Evolutionary conservation across 2,797 vertebrate species (phyloP).

Genomic region (Sylvilagus floridanus): DNA sequence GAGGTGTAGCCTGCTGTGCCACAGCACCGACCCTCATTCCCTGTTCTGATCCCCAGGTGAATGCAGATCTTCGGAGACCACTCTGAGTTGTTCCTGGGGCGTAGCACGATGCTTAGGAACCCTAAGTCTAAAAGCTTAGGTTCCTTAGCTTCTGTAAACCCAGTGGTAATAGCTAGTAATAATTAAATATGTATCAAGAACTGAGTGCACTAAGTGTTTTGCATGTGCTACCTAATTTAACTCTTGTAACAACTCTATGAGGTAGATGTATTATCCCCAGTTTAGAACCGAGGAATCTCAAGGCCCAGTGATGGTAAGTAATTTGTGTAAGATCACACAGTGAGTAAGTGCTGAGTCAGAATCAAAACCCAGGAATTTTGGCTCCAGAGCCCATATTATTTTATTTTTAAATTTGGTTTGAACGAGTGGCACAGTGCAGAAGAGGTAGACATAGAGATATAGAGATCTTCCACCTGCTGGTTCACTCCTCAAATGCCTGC

Average conservation of each 20-base stretch:
- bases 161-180: background rate
- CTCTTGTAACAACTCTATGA: background rate
- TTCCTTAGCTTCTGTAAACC: background rate
- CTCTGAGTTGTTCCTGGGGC: background rate
- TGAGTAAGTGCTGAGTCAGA: background rate
- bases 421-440: too few relatives aligned
- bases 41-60: conserved; percentile 32
- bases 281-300: background rate
- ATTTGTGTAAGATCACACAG: background rate
- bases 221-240: background rate
- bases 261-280: background rate
- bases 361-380: background rate
- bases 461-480: too few relatives aligned
- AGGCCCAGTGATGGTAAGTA: background rate
- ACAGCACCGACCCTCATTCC: too few relatives aligned
- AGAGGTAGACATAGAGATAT: too few relatives aligned
- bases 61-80: background rate
- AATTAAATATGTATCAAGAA: conserved; percentile 3
- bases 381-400: background rate
- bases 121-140: background rate
- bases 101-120: background rate
- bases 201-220: background rate
- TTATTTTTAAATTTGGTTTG: too few relatives aligned
- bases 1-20: too few relatives aligned
- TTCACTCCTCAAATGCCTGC: too few relatives aligned